Evolutionary conservation across 2,113 vertebrate species (phyloP).

Genomic region (Poeciliopsis occidentalis): DNA sequence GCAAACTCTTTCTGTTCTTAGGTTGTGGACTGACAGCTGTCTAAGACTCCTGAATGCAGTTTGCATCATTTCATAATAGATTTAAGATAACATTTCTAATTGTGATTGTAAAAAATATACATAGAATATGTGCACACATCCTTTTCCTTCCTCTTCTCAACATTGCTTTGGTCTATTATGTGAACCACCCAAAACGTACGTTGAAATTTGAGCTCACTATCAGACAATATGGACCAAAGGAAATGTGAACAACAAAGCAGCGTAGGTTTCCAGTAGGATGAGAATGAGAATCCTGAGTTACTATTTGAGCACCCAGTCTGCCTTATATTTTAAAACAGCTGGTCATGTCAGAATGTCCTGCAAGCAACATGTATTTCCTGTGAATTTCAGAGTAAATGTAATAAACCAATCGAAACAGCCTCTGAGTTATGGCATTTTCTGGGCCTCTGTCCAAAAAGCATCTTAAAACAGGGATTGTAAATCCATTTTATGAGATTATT

Average conservation of each 20-base stretch:
- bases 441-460: conserved; percentile 16
- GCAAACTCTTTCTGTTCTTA: no score
- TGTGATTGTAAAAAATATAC: neutral
- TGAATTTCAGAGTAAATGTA: neutral
- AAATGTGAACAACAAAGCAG: neutral
- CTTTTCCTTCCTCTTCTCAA: neutral
- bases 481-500: conserved; percentile 12
- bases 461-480: conserved; percentile 10
- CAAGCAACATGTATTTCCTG: neutral
- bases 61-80: neutral
- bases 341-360: neutral
- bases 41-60: neutral
- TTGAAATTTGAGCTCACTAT: neutral
- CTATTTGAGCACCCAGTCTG: neutral
- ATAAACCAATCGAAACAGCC: neutral
- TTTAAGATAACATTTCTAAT: neutral
- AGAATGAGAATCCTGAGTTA: neutral
- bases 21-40: no score
- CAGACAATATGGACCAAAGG: neutral
- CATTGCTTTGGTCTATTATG: no score
- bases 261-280: no score
- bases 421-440: neutral
- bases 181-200: neutral
- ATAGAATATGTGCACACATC: neutral
- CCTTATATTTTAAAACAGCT: neutral